Evolutionary conservation across 37 sponge, comb jelly and placozoan genomes (phyloP), one percentile per base, ranked within the genome.

Genomic region (Lycopodina hypogea): DNA sequence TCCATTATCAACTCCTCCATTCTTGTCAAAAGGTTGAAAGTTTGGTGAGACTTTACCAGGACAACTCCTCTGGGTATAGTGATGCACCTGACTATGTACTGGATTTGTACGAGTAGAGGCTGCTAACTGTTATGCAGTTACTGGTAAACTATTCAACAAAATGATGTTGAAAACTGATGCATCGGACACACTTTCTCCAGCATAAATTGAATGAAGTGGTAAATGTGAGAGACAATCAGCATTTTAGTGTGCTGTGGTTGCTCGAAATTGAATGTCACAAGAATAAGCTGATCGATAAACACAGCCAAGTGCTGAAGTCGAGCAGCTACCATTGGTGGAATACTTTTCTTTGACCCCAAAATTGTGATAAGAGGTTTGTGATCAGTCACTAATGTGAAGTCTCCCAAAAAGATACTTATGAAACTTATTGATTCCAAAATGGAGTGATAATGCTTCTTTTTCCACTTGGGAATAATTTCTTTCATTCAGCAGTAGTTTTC

Each of bases 141-240:
- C 76, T 24, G 80, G 83, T 37, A 79, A 63, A 26, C 39, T 28
- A 19, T 69, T 51, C 51, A 73, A 61, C 37, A 56, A 74, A n/a
- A 42, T 33, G 28, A 79, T 28, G 34, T 86, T 79, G 56, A 86
- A 74, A 22, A 79, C 41, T 23, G n/a, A 30, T n/a, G 60, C 19
- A 22, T 82, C 83, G 14, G 53, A 52, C 9, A 21, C 34, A 18
- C 26, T 52, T 0, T 48, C 86, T 37, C n/a, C 38, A 23, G 56
- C 41, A 39, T 64, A 50, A 29, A 70, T 32, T 55, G 21, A 76
- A 19, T 33, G 12, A n/a, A 88, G 71, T 6, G 93, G 88, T 7
- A 83, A 62, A 1, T 87, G 60, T 34, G 84, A 91, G n/a, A 86
- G 66, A 3, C 84, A 74, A 76, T 91, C 92, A 12, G 78, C 84